Evolutionary conservation across 2,888 invertebrate species (phyloP).

Genomic region (Acrocyrtus sp.): DNA sequence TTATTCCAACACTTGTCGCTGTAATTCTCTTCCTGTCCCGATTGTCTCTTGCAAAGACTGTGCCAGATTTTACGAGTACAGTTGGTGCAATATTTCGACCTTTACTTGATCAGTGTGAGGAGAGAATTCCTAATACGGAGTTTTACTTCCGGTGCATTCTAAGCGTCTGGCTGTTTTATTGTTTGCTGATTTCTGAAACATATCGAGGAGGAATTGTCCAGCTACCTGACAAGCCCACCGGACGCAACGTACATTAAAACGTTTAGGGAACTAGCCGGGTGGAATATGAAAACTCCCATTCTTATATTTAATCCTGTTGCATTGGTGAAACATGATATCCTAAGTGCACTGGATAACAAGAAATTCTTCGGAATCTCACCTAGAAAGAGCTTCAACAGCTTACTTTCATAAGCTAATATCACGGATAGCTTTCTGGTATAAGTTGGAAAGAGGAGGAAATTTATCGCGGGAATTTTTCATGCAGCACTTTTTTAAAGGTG

Average conservation of each 20-base stretch:
- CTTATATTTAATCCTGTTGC: neutral
- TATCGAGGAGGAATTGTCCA: slow-evolving; percentile 30
- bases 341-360: too few relatives aligned
- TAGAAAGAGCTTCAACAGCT: too few relatives aligned
- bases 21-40: neutral
- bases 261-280: neutral
- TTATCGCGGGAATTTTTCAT: neutral
- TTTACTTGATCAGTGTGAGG: slow-evolving; percentile 35
- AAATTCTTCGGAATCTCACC: too few relatives aligned
- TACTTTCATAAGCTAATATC: neutral
- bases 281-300: neutral
- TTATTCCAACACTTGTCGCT: slow-evolving; percentile 5
- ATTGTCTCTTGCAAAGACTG: neutral
- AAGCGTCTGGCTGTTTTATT: slow-evolving; percentile 26
- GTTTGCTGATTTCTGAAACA: slow-evolving; percentile 24
- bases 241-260: neutral
- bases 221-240: slow-evolving; percentile 14
- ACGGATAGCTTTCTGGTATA: neutral
- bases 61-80: neutral
- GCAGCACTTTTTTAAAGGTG: slow-evolving; percentile 4
- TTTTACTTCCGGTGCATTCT: slow-evolving; percentile 24
- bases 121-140: slow-evolving; percentile 17
- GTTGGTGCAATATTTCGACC: slow-evolving; percentile 21
- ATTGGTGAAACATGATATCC: neutral
- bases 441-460: neutral